Evolutionary conservation across 2,888 invertebrate species (phyloP).

Genomic region (Stenodera caucasica): DNA sequence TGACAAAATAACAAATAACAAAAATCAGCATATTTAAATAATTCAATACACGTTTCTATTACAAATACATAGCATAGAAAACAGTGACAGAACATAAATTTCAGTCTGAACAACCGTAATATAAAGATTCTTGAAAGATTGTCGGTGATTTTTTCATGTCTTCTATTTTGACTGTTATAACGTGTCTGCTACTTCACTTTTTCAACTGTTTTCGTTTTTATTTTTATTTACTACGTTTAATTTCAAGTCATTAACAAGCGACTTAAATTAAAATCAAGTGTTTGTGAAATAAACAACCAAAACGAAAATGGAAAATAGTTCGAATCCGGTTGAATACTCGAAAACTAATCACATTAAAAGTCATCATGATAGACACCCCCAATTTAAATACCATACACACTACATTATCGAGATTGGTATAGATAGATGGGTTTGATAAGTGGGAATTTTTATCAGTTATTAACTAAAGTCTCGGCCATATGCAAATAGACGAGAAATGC

Average conservation of each 20-base stretch:
- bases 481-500: conserved; percentile 1
- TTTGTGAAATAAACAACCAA: too few relatives aligned
- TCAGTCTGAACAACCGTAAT: conserved; percentile 48
- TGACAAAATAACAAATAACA: conserved; percentile 16
- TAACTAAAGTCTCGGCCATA: too few relatives aligned
- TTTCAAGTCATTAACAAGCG: not conserved
- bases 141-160: conserved; percentile 50
- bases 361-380: not conserved
- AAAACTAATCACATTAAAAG: conserved; percentile 6
- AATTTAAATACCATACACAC: not conserved
- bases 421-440: not conserved
- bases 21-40: conserved; percentile 48
- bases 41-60: conserved; percentile 45
- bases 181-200: not conserved
- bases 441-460: not conserved
- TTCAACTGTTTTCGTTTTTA: not conserved
- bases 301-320: not conserved
- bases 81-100: conserved; percentile 51
- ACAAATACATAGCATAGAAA: conserved; percentile 45
- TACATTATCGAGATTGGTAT: not conserved
- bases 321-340: not conserved
- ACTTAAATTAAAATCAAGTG: not conserved
- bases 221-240: not conserved
- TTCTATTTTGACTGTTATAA: not conserved
- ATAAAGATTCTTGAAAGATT: conserved; percentile 55